phyloP scores from a whole-genome alignment of 30 jellyfish, hydroid and myxozoan genomes.

The Pelagia noctiluca region DNA sequence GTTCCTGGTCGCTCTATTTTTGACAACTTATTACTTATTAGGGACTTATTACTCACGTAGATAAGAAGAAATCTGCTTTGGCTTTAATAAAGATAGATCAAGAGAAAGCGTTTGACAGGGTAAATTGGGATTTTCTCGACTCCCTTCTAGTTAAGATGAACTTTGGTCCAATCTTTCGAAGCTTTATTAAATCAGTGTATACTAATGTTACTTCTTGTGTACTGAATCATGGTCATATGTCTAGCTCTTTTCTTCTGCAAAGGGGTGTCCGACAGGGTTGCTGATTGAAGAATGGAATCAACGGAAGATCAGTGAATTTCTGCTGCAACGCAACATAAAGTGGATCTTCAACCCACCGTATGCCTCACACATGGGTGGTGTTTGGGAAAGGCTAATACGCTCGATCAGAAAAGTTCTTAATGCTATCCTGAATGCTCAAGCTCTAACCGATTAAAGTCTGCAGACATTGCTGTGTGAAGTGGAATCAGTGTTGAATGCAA shows the following conservation, averaged over 20 bases:
- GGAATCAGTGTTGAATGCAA: too few relatives aligned
- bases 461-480: too few relatives aligned
- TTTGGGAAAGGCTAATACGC: too few relatives aligned
- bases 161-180: conserved; percentile 12
- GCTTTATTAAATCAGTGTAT: conserved; percentile 11
- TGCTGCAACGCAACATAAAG: conserved; percentile 14
- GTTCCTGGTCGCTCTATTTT: conserved; percentile 67
- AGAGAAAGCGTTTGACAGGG: conserved; percentile 72
- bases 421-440: too few relatives aligned
- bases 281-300: conserved; percentile 49
- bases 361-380: conserved; percentile 45
- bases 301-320: too few relatives aligned
- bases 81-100: conserved; percentile 45
- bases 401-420: too few relatives aligned
- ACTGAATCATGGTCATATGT: conserved; percentile 24
- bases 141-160: conserved; percentile 14
- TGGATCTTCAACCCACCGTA: conserved; percentile 73
- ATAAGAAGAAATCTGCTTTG: not conserved
- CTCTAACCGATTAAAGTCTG: conserved; percentile 52
- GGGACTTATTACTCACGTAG: conserved; percentile 23
- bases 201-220: not conserved
- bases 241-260: not conserved
- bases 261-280: conserved; percentile 51
- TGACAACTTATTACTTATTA: conserved; percentile 21
- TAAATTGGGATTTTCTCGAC: conserved; percentile 48